A percentile compares a stretch with the other conserved stretches of the same genome.
Evolutionary conservation across 2,888 invertebrate genomes (phyloP).

Genomic region (Ephialtes manifestator): DNA sequence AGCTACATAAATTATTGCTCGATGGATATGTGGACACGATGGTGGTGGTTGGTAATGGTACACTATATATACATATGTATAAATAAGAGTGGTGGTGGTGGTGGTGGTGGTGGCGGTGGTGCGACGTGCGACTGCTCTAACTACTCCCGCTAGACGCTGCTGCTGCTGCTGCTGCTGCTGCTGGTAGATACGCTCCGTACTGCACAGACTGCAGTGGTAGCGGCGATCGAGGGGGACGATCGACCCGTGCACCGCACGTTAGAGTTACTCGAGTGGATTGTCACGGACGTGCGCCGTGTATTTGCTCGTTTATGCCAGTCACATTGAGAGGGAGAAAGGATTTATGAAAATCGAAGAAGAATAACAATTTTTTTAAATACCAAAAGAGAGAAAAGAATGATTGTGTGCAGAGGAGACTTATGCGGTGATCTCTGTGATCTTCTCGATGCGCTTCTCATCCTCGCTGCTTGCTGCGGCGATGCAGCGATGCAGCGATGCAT

Average conservation of each 20-base stretch:
- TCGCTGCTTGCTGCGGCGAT: not conserved
- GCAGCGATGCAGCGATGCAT: not conserved
- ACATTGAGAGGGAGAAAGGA: slow-evolving; percentile 56
- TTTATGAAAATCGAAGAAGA: slow-evolving; percentile 70
- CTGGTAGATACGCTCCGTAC: not conserved
- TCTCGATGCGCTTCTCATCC: not conserved
- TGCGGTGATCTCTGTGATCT: slow-evolving; percentile 38
- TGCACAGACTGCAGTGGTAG: not conserved
- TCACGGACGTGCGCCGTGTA: slow-evolving; percentile 7
- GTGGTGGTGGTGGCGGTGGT: slow-evolving; percentile 70
- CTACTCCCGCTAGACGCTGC: slow-evolving; percentile 17
- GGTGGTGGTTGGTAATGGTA: slow-evolving; percentile 35
- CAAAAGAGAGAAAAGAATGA: slow-evolving; percentile 7
- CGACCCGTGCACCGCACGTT: slow-evolving; percentile 11
- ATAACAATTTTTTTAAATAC: slow-evolving; percentile 4
- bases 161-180: too few relatives aligned
- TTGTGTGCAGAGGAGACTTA: slow-evolving; percentile 39
- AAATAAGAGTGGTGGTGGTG: slow-evolving; percentile 65
- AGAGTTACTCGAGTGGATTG: slow-evolving; percentile 32
- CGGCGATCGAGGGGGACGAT: slow-evolving; percentile 40
- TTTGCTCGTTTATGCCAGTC: not conserved
- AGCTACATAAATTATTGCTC: slow-evolving; percentile 71
- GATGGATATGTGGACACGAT: slow-evolving; percentile 43
- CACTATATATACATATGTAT: not conserved
- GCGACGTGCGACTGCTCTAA: slow-evolving; percentile 36